Evolutionary conservation across 1,140 invertebrate genomes (phyloP).

Genomic region (Acromyrmex heyeri): DNA sequence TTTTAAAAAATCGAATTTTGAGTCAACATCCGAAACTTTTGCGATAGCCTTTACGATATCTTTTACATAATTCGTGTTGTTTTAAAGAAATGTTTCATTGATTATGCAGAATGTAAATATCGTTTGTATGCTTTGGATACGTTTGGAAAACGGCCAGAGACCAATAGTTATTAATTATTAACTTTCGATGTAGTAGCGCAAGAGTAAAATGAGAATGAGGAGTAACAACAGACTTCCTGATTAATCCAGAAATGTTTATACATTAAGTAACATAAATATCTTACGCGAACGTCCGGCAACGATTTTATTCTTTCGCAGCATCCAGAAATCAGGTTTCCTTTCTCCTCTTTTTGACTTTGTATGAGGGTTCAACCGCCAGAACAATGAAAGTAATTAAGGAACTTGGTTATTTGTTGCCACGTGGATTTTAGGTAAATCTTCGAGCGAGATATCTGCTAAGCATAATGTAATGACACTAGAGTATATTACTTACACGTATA

Average conservation of each 20-base stretch:
- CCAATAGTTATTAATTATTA: slow-evolving; percentile 39
- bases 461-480: slow-evolving; percentile 80
- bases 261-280: background rate
- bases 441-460: slow-evolving; percentile 81
- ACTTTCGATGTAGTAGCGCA: background rate
- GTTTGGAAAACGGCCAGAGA: background rate
- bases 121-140: background rate
- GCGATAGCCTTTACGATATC: background rate
- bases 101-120: slow-evolving; percentile 14
- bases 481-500: slow-evolving; percentile 77
- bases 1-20: background rate
- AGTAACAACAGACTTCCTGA: slow-evolving; percentile 9
- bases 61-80: background rate
- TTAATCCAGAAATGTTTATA: slow-evolving; percentile 34
- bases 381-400: slow-evolving; percentile 85
- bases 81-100: slow-evolving; percentile 3
- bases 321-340: slow-evolving; percentile 46
- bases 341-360: slow-evolving; percentile 76
- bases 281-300: background rate
- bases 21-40: slow-evolving; percentile 22
- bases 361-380: slow-evolving; percentile 83
- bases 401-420: slow-evolving; percentile 84
- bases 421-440: slow-evolving; percentile 83
- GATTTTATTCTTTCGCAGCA: slow-evolving; percentile 58
- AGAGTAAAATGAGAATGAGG: slow-evolving; percentile 5